Evolutionary conservation across 2,888 invertebrate genomes (phyloP), one percentile per base, ranked within the genome.

Genomic region (Spodoptera exigua): DNA sequence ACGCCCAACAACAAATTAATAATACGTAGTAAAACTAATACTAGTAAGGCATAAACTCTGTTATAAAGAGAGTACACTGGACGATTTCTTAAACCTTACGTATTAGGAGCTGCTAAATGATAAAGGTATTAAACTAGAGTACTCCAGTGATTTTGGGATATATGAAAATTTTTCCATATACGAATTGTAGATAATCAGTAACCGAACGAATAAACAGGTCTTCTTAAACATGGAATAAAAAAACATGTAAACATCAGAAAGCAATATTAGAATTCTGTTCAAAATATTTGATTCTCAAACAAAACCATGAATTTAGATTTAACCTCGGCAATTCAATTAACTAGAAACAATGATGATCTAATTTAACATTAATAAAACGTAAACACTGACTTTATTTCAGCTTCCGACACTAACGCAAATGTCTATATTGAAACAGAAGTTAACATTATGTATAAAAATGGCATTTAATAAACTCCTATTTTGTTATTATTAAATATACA

Each of bases 371-470:
- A 37, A 62, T 51, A 54, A n/a, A n/a, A 41, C 32, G 27, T 62
- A 63, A 62, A 64, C 48, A 61, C 61, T 45, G 14, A 57, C 63
- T 61, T 71, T 61, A 59, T 55, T 61, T 43, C 41, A 58, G 73
- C 63, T 57, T 71, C 46, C 46, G 61, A 71, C 46, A 69, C 44
- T 34, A 45, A 52, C 5, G n/a, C 46, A 34, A 41, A 16, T 44
- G 48, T 7, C 40, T 35, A 46, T 40, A 61, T 9, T 36, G 12
- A 18, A 11, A 57, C n/a, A n/a, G n/a, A n/a, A n/a, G n/a, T n/a
- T n/a, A n/a, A n/a, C n/a, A n/a, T n/a, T n/a, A n/a, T n/a, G n/a
- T n/a, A n/a, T n/a, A n/a, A n/a, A n/a, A n/a, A n/a, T n/a, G n/a
- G n/a, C n/a, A n/a, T n/a, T n/a, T n/a, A n/a, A n/a, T n/a, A n/a